Percentiles rank a stretch among this genome's conserved stretches.
phyloP scores from a whole-genome alignment of 2,113 vertebrate genomes.

The Anolis carolinensis region DNA sequence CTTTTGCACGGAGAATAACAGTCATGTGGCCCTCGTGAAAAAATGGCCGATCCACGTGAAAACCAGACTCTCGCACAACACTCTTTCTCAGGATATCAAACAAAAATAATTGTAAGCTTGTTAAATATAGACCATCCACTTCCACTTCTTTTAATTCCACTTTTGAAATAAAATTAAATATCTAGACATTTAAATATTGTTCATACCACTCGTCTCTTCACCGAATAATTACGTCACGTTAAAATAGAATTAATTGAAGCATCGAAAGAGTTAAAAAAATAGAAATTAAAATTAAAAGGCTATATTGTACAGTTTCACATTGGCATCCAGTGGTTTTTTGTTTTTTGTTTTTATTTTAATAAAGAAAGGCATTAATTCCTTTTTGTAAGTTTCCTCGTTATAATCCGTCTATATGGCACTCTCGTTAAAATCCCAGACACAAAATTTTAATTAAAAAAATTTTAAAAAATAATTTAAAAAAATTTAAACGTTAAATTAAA shows the following conservation, averaged over 20 bases:
- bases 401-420: too few relatives aligned
- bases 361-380: constrained; percentile 60
- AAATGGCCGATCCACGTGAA: too few relatives aligned
- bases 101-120: too few relatives aligned
- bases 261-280: constrained; percentile 57
- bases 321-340: constrained; percentile 46
- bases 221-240: constrained; percentile 76
- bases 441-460: constrained; percentile 53
- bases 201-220: constrained; percentile 74
- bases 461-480: too few relatives aligned
- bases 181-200: constrained; percentile 77
- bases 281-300: constrained; percentile 50
- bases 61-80: too few relatives aligned
- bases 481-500: too few relatives aligned
- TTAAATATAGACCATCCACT: too few relatives aligned
- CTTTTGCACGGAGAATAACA: too few relatives aligned
- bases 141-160: too few relatives aligned
- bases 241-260: not conserved
- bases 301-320: constrained; percentile 68
- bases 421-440: too few relatives aligned
- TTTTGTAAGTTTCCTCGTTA: not conserved
- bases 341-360: constrained; percentile 55
- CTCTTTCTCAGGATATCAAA: too few relatives aligned
- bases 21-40: too few relatives aligned
- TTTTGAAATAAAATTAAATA: constrained; percentile 70